phyloP scores from a whole-genome alignment of 1,140 invertebrate genomes.

The Caenorhabditis brenneri region DNA sequence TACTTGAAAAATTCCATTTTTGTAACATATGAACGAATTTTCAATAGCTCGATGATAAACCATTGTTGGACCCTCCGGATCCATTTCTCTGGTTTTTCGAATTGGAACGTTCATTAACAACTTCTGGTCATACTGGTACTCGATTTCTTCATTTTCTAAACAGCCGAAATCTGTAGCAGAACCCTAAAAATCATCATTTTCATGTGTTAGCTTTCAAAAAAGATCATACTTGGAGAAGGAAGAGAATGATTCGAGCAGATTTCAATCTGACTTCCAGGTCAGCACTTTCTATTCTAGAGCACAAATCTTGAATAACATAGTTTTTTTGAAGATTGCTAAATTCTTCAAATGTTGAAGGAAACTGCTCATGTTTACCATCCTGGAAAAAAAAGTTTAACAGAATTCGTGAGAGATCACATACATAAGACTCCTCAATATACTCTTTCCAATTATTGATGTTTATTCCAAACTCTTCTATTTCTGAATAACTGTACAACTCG shows the following conservation, averaged over 20 bases:
- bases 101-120: slow-evolving; percentile 26
- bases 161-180: background rate
- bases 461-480: slow-evolving; percentile 65
- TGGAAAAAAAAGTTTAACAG: background rate
- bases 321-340: background rate
- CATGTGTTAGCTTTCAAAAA: background rate
- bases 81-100: slow-evolving; percentile 26
- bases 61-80: slow-evolving; percentile 1
- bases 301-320: slow-evolving; percentile 53
- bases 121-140: slow-evolving; percentile 18
- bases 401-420: no score
- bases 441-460: slow-evolving; percentile 59
- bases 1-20: slow-evolving; percentile 11
- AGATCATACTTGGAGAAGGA: slow-evolving; percentile 63
- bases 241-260: slow-evolving; percentile 64
- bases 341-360: background rate
- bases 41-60: slow-evolving; percentile 24
- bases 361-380: slow-evolving; percentile 3
- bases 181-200: slow-evolving; percentile 17
- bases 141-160: slow-evolving; percentile 13
- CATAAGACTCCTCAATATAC: slow-evolving; percentile 59
- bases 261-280: slow-evolving; percentile 59
- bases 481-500: slow-evolving; percentile 69
- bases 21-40: background rate
- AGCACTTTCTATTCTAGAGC: slow-evolving; percentile 59